These are phyloP conservation scores for Halichoeres trimaculatus DNA, from an alignment of 2,113 vertebrate species.

Conservation along the genomic window DNA sequence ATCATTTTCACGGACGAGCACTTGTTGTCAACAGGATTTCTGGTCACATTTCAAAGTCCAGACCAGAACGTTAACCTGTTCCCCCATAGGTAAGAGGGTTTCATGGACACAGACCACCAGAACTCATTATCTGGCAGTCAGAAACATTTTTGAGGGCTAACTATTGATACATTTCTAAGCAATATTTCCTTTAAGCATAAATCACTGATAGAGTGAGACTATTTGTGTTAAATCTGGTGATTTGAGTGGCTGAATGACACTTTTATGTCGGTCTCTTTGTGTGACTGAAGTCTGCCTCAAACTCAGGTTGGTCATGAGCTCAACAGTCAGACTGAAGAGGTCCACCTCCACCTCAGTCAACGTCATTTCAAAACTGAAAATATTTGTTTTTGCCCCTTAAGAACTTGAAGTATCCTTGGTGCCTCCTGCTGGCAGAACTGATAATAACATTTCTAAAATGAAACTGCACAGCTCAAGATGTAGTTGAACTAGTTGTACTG, in stretches of 20 bases:
- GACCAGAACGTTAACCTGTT: constrained; percentile 43
- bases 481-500: neutral
- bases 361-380: constrained; percentile 44
- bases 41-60: constrained; percentile 70
- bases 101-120: constrained; percentile 14
- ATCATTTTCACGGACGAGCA: constrained; percentile 62
- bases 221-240: constrained; percentile 11
- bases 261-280: constrained; percentile 11
- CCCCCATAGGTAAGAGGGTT: constrained; percentile 29
- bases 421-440: constrained; percentile 78
- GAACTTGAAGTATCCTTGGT: constrained; percentile 29
- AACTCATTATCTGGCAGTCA: constrained; percentile 25
- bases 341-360: constrained; percentile 9
- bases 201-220: constrained; percentile 18
- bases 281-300: constrained; percentile 38
- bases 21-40: constrained; percentile 68
- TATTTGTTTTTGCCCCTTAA: neutral
- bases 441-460: constrained; percentile 45
- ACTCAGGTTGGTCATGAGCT: constrained; percentile 38
- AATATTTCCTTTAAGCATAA: constrained; percentile 47
- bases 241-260: neutral
- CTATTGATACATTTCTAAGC: constrained; percentile 34
- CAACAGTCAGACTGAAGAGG: constrained; percentile 20
- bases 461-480: neutral
- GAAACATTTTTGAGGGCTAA: constrained; percentile 39